Evolutionary conservation across 37 sponge, comb jelly and placozoan species (phyloP).

Genomic region (Chondrosia reniformis): DNA sequence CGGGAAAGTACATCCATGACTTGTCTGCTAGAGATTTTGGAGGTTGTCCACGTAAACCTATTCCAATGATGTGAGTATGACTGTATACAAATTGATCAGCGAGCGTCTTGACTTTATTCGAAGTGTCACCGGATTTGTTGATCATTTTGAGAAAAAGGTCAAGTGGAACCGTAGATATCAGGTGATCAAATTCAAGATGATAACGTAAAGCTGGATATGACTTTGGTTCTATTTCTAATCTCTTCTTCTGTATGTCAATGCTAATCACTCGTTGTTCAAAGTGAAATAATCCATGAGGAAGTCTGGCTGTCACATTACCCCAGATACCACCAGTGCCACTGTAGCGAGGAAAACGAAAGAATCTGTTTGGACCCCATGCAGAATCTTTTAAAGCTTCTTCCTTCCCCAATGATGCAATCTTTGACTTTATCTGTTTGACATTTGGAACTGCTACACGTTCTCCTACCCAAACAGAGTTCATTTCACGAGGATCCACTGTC

Average conservation of each 20-base stretch:
- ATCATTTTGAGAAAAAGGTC: constrained; percentile 24
- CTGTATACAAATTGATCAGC: constrained; percentile 22
- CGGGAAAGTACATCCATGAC: constrained; percentile 58
- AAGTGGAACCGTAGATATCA: constrained; percentile 40
- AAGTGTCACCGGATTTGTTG: neutral
- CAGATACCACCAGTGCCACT: constrained; percentile 34
- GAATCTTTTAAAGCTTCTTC: constrained; percentile 1
- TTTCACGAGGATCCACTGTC: constrained; percentile 27
- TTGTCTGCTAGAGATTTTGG: constrained; percentile 25
- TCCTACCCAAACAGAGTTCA: constrained; percentile 45
- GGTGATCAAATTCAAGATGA: constrained; percentile 18
- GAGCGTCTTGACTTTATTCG: neutral
- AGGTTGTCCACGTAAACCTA: constrained; percentile 35
- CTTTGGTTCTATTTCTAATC: neutral
- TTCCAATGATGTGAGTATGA: constrained; percentile 49
- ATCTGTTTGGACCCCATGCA: constrained; percentile 36
- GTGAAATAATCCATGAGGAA: constrained; percentile 27
- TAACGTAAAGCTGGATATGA: neutral
- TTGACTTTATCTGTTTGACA: constrained; percentile 22
- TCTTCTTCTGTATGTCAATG: constrained; percentile 7
- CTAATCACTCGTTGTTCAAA: constrained; percentile 6
- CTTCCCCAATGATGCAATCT: neutral
- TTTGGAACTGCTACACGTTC: constrained; percentile 37
- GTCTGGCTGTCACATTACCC: neutral
- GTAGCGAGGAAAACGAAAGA: constrained; percentile 26